Conservation (phyloP, 2,113 vertebrate species). For the Misgurnus mizolepis region DNA sequence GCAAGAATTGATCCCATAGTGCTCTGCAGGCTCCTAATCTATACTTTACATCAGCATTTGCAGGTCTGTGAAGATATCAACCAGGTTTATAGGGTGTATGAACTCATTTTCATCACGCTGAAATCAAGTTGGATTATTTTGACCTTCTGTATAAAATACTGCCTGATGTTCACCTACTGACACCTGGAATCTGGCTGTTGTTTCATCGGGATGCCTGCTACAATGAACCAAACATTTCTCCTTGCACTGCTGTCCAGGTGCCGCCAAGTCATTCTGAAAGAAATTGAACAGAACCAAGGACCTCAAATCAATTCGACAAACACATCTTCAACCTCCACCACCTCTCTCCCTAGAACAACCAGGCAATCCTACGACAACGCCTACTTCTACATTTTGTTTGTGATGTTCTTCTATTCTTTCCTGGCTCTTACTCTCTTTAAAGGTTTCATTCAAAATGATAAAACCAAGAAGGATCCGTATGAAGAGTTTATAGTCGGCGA, state of each 20-base stretch:
- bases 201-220: not conserved
- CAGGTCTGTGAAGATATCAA: not conserved
- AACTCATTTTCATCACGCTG: not conserved
- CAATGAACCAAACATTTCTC: slow-evolving; percentile 77
- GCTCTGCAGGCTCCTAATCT: not conserved
- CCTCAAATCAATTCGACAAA: slow-evolving; percentile 35
- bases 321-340: slow-evolving; percentile 43
- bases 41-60: slow-evolving; percentile 5
- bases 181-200: not conserved
- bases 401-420: slow-evolving; percentile 90
- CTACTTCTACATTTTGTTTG: slow-evolving; percentile 89
- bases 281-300: slow-evolving; percentile 61
- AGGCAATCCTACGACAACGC: slow-evolving; percentile 84
- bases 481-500: slow-evolving; percentile 76
- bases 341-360: slow-evolving; percentile 4
- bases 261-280: slow-evolving; percentile 79
- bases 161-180: not conserved
- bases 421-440: slow-evolving; percentile 85
- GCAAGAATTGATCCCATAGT: slow-evolving; percentile 30
- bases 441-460: slow-evolving; percentile 76
- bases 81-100: not conserved
- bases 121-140: slow-evolving; percentile 16
- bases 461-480: slow-evolving; percentile 83
- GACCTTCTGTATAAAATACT: not conserved
- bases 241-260: slow-evolving; percentile 71